Base-by-base conservation (phyloP, 2,888 invertebrate genomes). In the Tridacna gigas region DNA sequence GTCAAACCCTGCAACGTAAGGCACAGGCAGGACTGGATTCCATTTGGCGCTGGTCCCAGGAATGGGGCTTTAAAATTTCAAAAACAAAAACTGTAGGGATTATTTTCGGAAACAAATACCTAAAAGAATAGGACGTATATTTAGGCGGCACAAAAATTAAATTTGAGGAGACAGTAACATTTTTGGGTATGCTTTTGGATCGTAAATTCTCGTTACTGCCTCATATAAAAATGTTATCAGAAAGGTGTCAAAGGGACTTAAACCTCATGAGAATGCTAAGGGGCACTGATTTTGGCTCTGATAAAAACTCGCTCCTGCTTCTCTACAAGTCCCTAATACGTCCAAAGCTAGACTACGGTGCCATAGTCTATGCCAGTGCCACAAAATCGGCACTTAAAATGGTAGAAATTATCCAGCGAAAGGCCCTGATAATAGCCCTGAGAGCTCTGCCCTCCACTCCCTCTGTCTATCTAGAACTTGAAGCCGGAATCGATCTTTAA, bases 41-140 rank as follows among this genome's bases (percentile, higher is more conserved):
- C 13, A 71, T 81, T 9, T 76, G 73, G 80, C 61, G 45, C 13
- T 80, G 76, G 80, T 66, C 80, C 25, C 25, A 63, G 63, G 60
- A 80, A 4, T 80, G 69, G 73, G 73, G 80, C 12, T 71, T 81
- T 22, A 81, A 80, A 80, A 71, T 71, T 2, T 71, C 61, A 37
- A 51, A 67, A 80, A 47, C 45, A 26, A 73, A 79, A 73, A 74
- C 63, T 47, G 66, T 79, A 45, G 66, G 73, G 26, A 74, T 69
- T 26, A 9, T 67, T 0, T 75, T 75, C 45, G 69, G 60, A 26
- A 60, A 75, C n/a, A 11, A 37, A 22, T 9, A n/a, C 13, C 12
- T 5, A 37, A 18, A 37, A 25, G 11, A 47, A 48, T 7, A 20
- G 66, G 75, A 60, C 63, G 60, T 75, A 75, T 28, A 51, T 63